Conservation (phyloP, 2,797 vertebrate genomes). For the Anas capensis region DNA sequence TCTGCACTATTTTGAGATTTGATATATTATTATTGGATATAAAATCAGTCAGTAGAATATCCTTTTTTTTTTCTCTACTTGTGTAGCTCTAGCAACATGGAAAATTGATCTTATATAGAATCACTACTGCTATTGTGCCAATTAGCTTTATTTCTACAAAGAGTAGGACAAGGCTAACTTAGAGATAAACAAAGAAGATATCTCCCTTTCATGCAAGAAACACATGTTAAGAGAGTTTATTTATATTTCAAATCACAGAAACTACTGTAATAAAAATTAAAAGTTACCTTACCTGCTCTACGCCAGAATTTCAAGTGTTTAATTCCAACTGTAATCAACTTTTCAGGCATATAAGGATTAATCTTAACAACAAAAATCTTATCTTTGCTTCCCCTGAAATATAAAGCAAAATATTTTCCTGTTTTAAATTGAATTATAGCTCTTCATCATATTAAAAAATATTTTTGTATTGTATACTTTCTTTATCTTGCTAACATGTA, state of each 20-base stretch:
- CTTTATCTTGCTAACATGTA: neutral
- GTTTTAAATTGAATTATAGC: neutral
- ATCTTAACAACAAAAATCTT: conserved; percentile 98
- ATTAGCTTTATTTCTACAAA: neutral
- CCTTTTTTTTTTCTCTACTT: neutral
- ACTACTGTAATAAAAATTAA: neutral
- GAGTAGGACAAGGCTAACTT: neutral
- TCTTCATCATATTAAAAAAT: neutral
- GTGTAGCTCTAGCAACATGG: neutral
- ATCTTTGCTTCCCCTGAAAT: conserved; percentile 96
- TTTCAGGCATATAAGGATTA: conserved; percentile 96
- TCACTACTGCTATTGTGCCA: neutral
- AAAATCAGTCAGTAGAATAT: neutral
- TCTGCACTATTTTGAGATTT: neutral
- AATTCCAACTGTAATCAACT: conserved; percentile 96
- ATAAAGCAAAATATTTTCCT: conserved; percentile 51
- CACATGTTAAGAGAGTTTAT: neutral
- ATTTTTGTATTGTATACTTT: neutral
- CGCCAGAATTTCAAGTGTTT: conserved; percentile 99
- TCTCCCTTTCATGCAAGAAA: neutral
- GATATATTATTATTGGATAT: neutral
- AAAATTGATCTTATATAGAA: neutral
- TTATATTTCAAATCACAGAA: neutral
- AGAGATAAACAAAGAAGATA: neutral
- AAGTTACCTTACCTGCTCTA: conserved; percentile 88